These are phyloP conservation scores for Troides oblongomaculatus DNA, from an alignment of 2,888 invertebrate genomes.

Conservation along the genomic window DNA sequence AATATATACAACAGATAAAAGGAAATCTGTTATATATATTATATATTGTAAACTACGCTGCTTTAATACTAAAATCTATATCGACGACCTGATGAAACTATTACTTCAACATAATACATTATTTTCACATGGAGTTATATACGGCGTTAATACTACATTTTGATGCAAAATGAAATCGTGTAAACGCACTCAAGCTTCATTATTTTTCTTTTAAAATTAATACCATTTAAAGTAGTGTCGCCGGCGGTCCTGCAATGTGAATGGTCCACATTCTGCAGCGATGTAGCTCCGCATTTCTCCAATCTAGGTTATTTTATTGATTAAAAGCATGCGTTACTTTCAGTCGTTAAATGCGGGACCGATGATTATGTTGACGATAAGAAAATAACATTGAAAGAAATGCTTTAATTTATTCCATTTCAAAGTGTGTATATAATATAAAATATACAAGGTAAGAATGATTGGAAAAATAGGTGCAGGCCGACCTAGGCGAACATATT, in stretches of 20 bases:
- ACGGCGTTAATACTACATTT: no score
- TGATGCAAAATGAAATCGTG: neutral
- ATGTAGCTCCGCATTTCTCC: constrained; percentile 9
- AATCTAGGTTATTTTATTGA: constrained; percentile 19
- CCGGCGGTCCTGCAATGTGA: neutral
- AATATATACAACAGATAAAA: no score
- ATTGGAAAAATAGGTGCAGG: no score
- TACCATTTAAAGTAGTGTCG: constrained; percentile 10
- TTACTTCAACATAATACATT: no score
- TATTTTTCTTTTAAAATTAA: constrained; percentile 9
- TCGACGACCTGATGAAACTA: no score
- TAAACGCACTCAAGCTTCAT: neutral
- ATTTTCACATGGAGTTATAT: no score
- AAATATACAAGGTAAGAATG: no score
- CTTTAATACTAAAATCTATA: no score
- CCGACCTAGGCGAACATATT: no score
- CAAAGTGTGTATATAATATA: neutral
- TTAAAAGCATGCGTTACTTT: constrained; percentile 10
- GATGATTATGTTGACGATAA: constrained; percentile 4
- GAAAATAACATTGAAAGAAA: neutral
- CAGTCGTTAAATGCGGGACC: constrained; percentile 1
- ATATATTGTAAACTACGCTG: no score
- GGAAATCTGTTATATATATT: no score
- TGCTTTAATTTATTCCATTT: neutral
- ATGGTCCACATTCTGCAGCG: constrained; percentile 18